Evolutionary conservation across 2,888 invertebrate genomes (phyloP).

Genomic region (Zonitis immaculata): DNA sequence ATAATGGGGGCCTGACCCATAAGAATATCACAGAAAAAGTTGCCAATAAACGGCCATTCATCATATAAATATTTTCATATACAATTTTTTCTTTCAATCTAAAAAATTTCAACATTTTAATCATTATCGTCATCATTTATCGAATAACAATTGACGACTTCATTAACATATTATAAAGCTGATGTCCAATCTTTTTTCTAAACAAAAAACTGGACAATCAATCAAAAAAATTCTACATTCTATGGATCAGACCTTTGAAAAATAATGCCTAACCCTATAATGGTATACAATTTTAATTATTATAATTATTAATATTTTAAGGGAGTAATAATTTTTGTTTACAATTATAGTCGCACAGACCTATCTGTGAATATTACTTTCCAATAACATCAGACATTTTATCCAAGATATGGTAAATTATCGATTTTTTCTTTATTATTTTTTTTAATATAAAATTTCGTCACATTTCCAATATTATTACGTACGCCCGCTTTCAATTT

Average conservation of each 20-base stretch:
- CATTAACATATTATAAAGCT: constrained; percentile 20
- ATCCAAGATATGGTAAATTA: constrained; percentile 12
- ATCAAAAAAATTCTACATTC: constrained; percentile 41
- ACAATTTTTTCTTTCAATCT: constrained; percentile 28
- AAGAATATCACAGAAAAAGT: constrained; percentile 49
- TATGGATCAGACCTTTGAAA: constrained; percentile 46
- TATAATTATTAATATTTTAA: constrained; percentile 5
- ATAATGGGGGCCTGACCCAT: constrained; percentile 47
- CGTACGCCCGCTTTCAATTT: constrained; percentile 20
- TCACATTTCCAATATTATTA: constrained; percentile 15
- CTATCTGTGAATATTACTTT: constrained; percentile 34
- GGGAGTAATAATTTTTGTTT: constrained; percentile 27
- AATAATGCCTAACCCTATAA: constrained; percentile 36
- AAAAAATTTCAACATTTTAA: constrained; percentile 18
- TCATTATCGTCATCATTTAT: constrained; percentile 17
- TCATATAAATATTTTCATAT: constrained; percentile 38
- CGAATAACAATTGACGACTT: constrained; percentile 18
- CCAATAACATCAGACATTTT: constrained; percentile 21
- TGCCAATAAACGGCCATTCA: constrained; percentile 35
- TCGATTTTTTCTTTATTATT: constrained; percentile 30
- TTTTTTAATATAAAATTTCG: constrained; percentile 33
- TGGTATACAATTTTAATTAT: constrained; percentile 33
- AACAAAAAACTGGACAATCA: constrained; percentile 5
- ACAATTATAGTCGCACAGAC: constrained; percentile 25
- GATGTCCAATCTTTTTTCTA: background rate